These are phyloP conservation scores for Xylophagus ater DNA, from an alignment of 2,888 invertebrate genomes.

Conservation along the genomic window DNA sequence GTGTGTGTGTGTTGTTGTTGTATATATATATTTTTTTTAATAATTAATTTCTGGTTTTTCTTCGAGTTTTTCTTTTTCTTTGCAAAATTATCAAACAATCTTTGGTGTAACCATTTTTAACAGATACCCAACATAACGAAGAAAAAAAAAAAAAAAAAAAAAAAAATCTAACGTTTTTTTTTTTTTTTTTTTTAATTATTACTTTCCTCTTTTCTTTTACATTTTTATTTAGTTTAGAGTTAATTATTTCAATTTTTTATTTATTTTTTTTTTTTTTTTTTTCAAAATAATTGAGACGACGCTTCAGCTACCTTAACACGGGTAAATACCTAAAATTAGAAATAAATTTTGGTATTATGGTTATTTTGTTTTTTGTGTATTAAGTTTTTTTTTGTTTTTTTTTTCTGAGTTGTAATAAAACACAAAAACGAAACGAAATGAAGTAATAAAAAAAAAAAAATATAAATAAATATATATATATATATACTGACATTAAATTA, in stretches of 20 bases:
- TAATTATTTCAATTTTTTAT: conserved; percentile 14
- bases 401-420: conserved; percentile 1
- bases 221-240: conserved; percentile 20
- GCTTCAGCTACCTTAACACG: conserved; percentile 29
- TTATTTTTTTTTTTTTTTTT: conserved; percentile 13
- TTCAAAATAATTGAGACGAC: conserved; percentile 16
- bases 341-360: conserved; percentile 18
- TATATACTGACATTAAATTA: background rate
- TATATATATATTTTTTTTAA: conserved; percentile 19
- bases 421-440: conserved; percentile 5
- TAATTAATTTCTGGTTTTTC: conserved; percentile 6
- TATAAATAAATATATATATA: conserved; percentile 3
- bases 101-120: conserved; percentile 25
- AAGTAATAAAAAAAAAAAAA: conserved; percentile 6
- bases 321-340: conserved; percentile 39
- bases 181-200: conserved; percentile 24
- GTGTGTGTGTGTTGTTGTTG: conserved; percentile 21
- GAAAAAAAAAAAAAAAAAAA: too few species aligned
- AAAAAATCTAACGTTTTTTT: too few species aligned
- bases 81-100: conserved; percentile 14
- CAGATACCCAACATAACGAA: conserved; percentile 13
- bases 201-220: conserved; percentile 20
- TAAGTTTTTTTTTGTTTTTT: background rate
- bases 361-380: conserved; percentile 3
- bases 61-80: conserved; percentile 6